Evolutionary conservation across 2,888 invertebrate genomes (phyloP).

Genomic region (Odontothrips loti): DNA sequence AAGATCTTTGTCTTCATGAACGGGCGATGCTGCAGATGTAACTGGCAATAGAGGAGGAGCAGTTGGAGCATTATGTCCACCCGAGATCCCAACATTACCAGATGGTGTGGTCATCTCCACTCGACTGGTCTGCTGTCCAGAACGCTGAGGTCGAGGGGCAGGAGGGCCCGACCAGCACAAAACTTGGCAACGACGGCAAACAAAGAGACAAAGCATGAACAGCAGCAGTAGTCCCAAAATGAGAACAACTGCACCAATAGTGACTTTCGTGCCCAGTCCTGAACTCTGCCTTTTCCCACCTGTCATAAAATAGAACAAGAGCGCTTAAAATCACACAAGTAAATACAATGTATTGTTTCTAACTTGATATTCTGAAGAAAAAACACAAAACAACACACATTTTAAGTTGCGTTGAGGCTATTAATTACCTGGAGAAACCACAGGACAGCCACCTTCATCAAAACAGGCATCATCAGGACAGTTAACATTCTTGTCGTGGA

Average conservation of each 20-base stretch:
- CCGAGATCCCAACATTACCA: neutral
- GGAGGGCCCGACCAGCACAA: constrained; percentile 48
- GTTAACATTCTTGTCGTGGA: constrained; percentile 50
- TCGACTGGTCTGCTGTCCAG: neutral
- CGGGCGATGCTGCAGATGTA: constrained; percentile 42
- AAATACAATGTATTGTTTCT: constrained; percentile 11
- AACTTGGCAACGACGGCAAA: constrained; percentile 49
- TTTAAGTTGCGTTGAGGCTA: neutral
- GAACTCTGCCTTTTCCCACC: constrained; percentile 40
- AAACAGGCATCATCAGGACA: constrained; percentile 48
- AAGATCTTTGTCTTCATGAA: constrained; percentile 51
- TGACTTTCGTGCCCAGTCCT: constrained; percentile 45
- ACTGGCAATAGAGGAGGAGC: constrained; percentile 28
- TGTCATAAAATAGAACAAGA: constrained; percentile 32
- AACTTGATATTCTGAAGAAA: neutral
- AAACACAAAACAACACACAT: neutral
- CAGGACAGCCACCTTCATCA: constrained; percentile 49
- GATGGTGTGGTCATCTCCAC: neutral
- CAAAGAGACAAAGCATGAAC: constrained; percentile 51
- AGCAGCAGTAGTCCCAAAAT: constrained; percentile 50
- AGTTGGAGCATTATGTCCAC: constrained; percentile 2
- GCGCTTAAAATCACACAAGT: constrained; percentile 28
- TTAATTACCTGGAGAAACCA: constrained; percentile 36
- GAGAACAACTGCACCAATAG: constrained; percentile 51
- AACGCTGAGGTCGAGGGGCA: neutral